Evolutionary conservation across 2,797 vertebrate genomes (phyloP).

Genomic region (Enteromius paludinosus): DNA sequence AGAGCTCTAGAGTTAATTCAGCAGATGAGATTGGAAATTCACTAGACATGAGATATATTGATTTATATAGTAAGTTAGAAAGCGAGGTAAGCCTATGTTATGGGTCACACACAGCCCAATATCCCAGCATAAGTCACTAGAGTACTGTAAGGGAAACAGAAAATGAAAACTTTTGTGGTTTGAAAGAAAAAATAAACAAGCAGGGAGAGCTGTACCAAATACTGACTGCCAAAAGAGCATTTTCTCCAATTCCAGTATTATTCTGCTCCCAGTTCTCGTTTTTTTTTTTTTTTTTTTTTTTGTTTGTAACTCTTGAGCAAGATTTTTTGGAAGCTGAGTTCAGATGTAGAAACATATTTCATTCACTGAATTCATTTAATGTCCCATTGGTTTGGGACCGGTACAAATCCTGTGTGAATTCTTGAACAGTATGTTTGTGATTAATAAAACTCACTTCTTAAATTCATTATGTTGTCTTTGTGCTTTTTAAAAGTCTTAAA

Average conservation of each 20-base stretch:
- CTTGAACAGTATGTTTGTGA: conserved; percentile 78
- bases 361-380: conserved; percentile 54
- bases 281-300: neutral
- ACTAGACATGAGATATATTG: conserved; percentile 13
- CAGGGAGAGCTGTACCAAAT: conserved; percentile 53
- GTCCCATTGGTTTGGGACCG: conserved; percentile 63
- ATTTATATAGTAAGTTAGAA: conserved; percentile 23
- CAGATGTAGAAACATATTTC: conserved; percentile 25
- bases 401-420: conserved; percentile 69
- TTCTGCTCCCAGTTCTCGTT: conserved; percentile 22
- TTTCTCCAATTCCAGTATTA: conserved; percentile 52
- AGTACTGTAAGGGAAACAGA: conserved; percentile 10
- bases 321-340: conserved; percentile 19
- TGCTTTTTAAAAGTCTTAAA: conserved; percentile 18
- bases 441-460: conserved; percentile 83
- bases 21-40: conserved; percentile 35
- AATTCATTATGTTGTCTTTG: conserved; percentile 12
- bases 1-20: conserved; percentile 67
- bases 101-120: neutral
- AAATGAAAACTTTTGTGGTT: conserved; percentile 33
- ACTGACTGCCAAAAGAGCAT: conserved; percentile 56
- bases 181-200: neutral
- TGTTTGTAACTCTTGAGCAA: conserved; percentile 24
- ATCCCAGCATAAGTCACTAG: neutral
- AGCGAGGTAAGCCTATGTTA: conserved; percentile 26